Evolutionary conservation across 2,797 vertebrate species (phyloP).

Genomic region (Muscicapa comitata): DNA sequence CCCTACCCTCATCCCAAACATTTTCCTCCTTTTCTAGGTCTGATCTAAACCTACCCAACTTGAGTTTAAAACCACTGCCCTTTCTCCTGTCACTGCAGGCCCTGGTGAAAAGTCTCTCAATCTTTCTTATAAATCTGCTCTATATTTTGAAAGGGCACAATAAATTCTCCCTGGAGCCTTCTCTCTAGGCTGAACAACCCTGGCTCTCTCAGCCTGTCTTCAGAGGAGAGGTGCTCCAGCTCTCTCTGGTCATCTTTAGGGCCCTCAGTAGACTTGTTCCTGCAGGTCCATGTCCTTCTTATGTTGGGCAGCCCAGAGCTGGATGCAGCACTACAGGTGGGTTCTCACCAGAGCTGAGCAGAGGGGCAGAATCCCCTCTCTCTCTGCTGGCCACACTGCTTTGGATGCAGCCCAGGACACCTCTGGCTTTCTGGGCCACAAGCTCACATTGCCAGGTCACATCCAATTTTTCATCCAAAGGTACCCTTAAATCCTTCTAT

Average conservation of each 20-base stretch:
- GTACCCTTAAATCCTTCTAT: not conserved
- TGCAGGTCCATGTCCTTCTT: not conserved
- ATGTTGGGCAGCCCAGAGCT: not conserved
- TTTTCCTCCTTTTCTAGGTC: not conserved
- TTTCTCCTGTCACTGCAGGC: not conserved
- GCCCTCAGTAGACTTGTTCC: not conserved
- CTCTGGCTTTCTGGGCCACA: not conserved
- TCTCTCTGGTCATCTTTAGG: not conserved
- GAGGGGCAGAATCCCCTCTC: not conserved
- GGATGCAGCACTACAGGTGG: not conserved
- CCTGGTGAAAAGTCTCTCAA: not conserved
- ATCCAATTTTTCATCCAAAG: not conserved
- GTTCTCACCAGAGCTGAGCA: not conserved
- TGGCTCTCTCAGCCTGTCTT: not conserved
- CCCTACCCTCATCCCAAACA: not conserved
- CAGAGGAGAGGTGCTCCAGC: not conserved
- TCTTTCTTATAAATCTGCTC: not conserved
- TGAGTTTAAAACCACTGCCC: not conserved
- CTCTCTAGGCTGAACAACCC: not conserved
- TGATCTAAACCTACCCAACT: not conserved
- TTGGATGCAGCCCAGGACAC: not conserved
- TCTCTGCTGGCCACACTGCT: accelerated
- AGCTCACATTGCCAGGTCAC: not conserved
- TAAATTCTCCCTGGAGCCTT: not conserved
- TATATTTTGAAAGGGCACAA: not conserved